A percentile compares a stretch with the other conserved stretches of the same genome.
Conservation (phyloP, 2,797 vertebrate species). For the Amblyraja radiata region DNA sequence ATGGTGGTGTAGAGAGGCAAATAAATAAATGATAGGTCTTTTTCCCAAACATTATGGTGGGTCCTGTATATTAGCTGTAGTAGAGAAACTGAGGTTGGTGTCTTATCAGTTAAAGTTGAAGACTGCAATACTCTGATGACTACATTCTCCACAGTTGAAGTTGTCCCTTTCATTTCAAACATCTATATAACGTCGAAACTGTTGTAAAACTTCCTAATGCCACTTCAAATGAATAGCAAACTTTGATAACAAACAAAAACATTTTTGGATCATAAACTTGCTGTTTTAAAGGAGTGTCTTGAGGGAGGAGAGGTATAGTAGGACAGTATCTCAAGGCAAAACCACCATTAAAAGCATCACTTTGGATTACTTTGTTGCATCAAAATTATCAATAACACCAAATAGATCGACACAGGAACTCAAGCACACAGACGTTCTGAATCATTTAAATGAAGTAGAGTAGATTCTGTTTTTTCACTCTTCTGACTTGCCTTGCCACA, state of each 20-base stretch:
- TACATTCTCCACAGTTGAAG: background rate
- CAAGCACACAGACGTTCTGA: background rate
- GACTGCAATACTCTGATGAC: background rate
- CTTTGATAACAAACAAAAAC: background rate
- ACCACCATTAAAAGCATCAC: background rate
- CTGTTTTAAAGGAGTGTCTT: background rate
- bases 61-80: too few relatives aligned
- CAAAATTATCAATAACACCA: background rate
- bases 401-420: background rate
- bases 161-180: background rate
- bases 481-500: background rate
- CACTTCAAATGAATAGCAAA: background rate
- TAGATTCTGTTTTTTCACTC: background rate
- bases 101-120: background rate
- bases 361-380: background rate
- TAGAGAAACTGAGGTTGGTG: too few relatives aligned
- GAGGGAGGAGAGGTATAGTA: background rate
- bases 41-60: too few relatives aligned
- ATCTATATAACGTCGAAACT: background rate
- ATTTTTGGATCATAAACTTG: background rate
- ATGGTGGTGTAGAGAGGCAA: too few relatives aligned
- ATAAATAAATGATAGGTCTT: too few relatives aligned
- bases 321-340: background rate
- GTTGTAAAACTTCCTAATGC: background rate
- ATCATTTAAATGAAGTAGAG: background rate